These are phyloP conservation scores for Anguilla obscura DNA, from an alignment of 2,797 vertebrate genomes.

Conservation along the genomic window DNA sequence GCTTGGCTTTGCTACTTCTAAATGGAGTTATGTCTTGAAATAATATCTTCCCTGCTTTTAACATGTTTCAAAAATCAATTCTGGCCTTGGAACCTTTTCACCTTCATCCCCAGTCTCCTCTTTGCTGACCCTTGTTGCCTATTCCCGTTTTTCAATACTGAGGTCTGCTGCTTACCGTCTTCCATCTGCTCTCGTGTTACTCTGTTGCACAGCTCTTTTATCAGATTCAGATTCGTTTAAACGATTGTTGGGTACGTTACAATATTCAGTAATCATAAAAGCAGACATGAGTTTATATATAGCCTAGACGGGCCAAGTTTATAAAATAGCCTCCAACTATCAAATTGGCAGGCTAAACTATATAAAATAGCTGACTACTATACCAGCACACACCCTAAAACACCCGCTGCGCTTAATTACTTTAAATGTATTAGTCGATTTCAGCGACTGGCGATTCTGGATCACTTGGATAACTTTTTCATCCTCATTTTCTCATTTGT, in stretches of 20 bases:
- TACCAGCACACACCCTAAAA: background rate
- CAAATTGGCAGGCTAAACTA: background rate
- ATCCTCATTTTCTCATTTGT: background rate
- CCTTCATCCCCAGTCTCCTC: too few species aligned
- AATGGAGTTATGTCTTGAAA: too few species aligned
- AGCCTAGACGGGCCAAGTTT: background rate
- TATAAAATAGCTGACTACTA: background rate
- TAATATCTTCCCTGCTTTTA: too few species aligned
- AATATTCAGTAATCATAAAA: constrained; percentile 8
- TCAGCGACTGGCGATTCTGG: constrained; percentile 1
- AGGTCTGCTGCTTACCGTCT: too few species aligned
- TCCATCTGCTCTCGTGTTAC: too few species aligned
- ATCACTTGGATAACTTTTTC: constrained; percentile 23
- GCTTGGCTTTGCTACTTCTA: too few species aligned
- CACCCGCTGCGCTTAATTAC: background rate
- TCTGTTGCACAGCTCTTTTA: too few species aligned
- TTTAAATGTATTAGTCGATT: background rate
- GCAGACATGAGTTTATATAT: background rate
- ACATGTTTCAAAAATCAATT: too few species aligned
- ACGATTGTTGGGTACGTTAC: background rate
- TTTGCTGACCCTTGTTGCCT: too few species aligned
- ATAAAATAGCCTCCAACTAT: too few species aligned
- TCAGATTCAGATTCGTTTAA: background rate
- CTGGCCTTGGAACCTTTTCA: too few species aligned
- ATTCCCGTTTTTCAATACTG: too few species aligned